Conservation (phyloP, 2,797 vertebrate genomes). For the Serranus cabrilla region DNA sequence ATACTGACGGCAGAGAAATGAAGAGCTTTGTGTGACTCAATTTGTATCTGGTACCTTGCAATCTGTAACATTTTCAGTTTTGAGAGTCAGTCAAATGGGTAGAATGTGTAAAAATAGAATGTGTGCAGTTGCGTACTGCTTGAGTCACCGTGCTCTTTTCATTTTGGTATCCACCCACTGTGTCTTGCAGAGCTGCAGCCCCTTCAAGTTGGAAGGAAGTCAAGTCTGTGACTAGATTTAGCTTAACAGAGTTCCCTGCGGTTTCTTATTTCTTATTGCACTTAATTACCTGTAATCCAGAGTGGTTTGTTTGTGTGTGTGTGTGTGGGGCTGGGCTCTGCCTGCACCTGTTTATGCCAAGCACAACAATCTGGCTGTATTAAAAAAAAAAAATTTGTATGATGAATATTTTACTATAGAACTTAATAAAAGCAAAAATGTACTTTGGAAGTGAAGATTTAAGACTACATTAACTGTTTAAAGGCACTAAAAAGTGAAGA, state of each 20-base stretch:
- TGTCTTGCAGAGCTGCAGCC: constrained; percentile 69
- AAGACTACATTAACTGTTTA: no score
- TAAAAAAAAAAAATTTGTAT: constrained; percentile 1
- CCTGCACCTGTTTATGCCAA: constrained; percentile 18
- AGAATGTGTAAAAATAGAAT: constrained; percentile 64
- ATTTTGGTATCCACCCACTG: constrained; percentile 72
- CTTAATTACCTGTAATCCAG: constrained; percentile 56
- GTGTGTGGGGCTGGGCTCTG: background rate
- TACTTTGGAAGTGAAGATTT: background rate
- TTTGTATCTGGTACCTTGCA: constrained; percentile 14
- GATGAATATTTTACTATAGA: constrained; percentile 17
- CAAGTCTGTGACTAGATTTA: constrained; percentile 67
- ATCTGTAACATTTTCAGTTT: constrained; percentile 34
- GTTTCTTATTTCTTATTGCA: constrained; percentile 46
- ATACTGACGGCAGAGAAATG: background rate
- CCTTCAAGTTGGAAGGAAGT: constrained; percentile 72
- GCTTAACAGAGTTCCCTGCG: constrained; percentile 46
- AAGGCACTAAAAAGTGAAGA: no score
- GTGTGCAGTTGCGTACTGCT: constrained; percentile 40
- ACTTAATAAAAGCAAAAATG: background rate
- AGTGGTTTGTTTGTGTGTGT: constrained; percentile 12
- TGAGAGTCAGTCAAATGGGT: constrained; percentile 43
- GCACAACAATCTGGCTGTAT: constrained; percentile 3
- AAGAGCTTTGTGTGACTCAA: constrained; percentile 14
- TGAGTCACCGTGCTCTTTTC: constrained; percentile 74